phyloP scores from a whole-genome alignment of 2,113 vertebrate species.

The Bothrops jararaca region DNA sequence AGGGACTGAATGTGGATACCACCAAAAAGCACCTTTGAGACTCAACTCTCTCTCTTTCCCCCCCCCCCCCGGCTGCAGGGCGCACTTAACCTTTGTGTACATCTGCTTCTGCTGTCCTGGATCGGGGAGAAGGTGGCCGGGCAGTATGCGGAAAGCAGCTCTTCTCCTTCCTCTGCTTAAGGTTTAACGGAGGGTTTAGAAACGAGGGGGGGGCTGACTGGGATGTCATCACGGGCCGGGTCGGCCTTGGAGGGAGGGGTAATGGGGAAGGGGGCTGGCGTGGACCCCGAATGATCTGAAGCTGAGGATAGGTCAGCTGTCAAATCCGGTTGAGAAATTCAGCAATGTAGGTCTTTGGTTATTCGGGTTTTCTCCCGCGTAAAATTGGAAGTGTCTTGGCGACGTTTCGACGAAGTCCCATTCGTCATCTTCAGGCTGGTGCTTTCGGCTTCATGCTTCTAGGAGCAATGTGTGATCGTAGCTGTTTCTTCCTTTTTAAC shows the following conservation, averaged over 20 bases:
- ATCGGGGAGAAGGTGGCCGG: constrained; percentile 86
- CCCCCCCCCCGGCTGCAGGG: constrained; percentile 69
- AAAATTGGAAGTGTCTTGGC: too few relatives aligned
- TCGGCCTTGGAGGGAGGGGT: background rate
- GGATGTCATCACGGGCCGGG: too few relatives aligned
- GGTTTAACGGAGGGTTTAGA: too few relatives aligned
- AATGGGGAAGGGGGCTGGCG: background rate
- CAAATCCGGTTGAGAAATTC: background rate
- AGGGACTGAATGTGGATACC: too few relatives aligned
- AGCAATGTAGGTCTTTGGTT: background rate
- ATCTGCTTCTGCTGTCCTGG: constrained; percentile 84
- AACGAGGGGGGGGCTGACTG: fast-evolving
- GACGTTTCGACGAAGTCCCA: too few relatives aligned
- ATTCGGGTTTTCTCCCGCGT: too few relatives aligned
- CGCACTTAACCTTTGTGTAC: constrained; percentile 86
- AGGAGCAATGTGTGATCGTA: too few relatives aligned
- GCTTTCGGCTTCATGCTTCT: too few relatives aligned
- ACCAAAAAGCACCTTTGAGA: too few relatives aligned
- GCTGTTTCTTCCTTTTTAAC: too few relatives aligned
- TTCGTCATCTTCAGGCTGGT: too few relatives aligned
- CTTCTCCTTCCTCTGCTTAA: constrained; percentile 84
- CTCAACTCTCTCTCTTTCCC: too few relatives aligned
- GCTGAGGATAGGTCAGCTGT: background rate
- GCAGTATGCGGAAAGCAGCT: constrained; percentile 86
- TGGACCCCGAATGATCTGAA: background rate